These are phyloP conservation scores for Nesoenas mayeri DNA, from an alignment of 2,113 vertebrate genomes.

Conservation along the genomic window DNA sequence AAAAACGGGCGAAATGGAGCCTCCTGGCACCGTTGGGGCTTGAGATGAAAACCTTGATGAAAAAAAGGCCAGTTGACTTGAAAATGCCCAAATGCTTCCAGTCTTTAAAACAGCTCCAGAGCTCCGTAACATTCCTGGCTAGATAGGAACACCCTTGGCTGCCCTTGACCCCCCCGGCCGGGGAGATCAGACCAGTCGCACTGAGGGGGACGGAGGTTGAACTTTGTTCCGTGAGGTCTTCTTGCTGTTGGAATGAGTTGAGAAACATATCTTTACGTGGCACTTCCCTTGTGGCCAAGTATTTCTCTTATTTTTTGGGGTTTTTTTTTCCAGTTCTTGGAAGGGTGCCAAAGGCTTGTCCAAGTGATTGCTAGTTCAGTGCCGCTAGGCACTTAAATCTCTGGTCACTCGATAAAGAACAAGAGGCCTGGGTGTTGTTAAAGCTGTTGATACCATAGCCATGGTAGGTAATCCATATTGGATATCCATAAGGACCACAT, in stretches of 20 bases:
- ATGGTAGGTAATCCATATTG: slow-evolving; percentile 99
- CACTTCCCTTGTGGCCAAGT: slow-evolving; percentile 41
- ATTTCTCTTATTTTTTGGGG: not conserved
- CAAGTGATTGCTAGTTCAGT: slow-evolving; percentile 57
- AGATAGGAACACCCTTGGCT: slow-evolving; percentile 40
- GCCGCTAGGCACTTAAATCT: slow-evolving; percentile 51
- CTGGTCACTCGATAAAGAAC: slow-evolving; percentile 57
- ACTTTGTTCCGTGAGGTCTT: slow-evolving; percentile 12
- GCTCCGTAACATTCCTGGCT: slow-evolving; percentile 61
- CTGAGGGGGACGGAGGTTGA: not conserved
- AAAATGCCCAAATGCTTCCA: slow-evolving; percentile 59
- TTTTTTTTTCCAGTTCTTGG: slow-evolving; percentile 52
- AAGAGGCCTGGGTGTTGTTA: slow-evolving; percentile 62
- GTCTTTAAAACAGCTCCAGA: slow-evolving; percentile 55
- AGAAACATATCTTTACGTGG: slow-evolving; percentile 31
- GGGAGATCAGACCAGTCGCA: not conserved
- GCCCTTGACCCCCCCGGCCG: not conserved
- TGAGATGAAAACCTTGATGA: slow-evolving; percentile 33
- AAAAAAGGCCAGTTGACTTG: slow-evolving; percentile 61
- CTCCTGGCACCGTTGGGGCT: slow-evolving; percentile 64
- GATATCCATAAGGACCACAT: slow-evolving; percentile 86
- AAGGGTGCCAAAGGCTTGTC: slow-evolving; percentile 65
- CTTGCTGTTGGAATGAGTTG: slow-evolving; percentile 42
- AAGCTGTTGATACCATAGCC: slow-evolving; percentile 73
- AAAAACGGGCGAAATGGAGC: slow-evolving; percentile 47